Evolutionary conservation across 2,888 invertebrate genomes (phyloP).

Genomic region (Psylliodes chrysocephalus): DNA sequence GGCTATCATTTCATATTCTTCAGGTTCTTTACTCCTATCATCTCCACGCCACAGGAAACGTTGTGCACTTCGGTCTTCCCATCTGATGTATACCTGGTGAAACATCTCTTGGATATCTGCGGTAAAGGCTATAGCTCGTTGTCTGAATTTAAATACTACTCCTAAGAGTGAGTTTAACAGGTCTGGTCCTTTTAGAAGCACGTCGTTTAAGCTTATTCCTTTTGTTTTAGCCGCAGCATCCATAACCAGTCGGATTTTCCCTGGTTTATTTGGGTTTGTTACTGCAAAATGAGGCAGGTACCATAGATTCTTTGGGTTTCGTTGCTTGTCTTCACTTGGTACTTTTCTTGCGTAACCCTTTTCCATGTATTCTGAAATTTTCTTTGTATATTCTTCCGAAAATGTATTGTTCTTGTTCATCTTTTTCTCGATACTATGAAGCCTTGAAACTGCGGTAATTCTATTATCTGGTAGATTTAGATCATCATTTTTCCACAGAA

Average conservation of each 20-base stretch:
- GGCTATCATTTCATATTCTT: too few species aligned
- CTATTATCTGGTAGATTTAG: background rate
- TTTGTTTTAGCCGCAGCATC: conserved; percentile 21
- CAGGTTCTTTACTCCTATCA: background rate
- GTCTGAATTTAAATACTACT: too few species aligned
- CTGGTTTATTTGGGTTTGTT: background rate
- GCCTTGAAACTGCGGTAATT: background rate
- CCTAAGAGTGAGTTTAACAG: conserved; percentile 9
- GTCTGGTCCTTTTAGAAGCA: conserved; percentile 16
- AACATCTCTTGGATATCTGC: conserved; percentile 17
- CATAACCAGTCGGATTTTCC: conserved; percentile 18
- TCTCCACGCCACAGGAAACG: conserved; percentile 15
- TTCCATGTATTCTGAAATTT: too few species aligned
- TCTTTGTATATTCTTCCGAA: too few species aligned
- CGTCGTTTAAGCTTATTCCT: conserved; percentile 7
- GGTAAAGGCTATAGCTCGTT: conserved; percentile 5
- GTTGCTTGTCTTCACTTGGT: background rate
- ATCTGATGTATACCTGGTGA: too few species aligned
- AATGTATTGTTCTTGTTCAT: background rate
- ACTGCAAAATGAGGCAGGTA: background rate
- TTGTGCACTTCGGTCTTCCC: too few species aligned
- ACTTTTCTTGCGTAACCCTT: background rate
- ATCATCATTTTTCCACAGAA: background rate
- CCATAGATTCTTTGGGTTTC: background rate
- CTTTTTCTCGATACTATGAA: background rate